These are phyloP conservation scores for Odontocerum albicorne DNA, from an alignment of 2,888 invertebrate genomes.

Conservation along the genomic window DNA sequence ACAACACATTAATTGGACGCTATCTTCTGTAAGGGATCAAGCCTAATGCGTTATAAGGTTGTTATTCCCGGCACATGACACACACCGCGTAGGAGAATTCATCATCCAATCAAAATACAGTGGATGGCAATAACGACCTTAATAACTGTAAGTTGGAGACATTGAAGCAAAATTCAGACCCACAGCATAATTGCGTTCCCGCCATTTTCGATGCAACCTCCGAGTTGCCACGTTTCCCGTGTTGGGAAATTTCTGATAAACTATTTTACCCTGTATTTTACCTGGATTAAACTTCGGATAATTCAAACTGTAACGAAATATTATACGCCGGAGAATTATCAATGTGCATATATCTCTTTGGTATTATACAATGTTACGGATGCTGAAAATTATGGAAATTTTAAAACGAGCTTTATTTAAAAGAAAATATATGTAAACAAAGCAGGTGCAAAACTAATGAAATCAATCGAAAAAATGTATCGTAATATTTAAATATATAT, in stretches of 20 bases:
- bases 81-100: neutral
- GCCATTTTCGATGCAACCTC: neutral
- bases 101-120: neutral
- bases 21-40: constrained; percentile 4
- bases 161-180: neutral
- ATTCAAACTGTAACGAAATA: too few species aligned
- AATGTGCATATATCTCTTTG: too few species aligned
- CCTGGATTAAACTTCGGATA: too few species aligned
- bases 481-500: too few species aligned
- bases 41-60: neutral
- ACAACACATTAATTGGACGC: constrained; percentile 10
- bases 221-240: neutral
- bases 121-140: neutral
- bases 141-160: neutral
- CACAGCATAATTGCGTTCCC: neutral
- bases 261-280: constrained; percentile 5
- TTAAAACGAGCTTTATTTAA: too few species aligned
- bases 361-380: too few species aligned
- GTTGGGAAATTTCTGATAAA: constrained; percentile 3
- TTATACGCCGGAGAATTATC: too few species aligned
- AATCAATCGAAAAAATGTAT: too few species aligned
- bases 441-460: too few species aligned
- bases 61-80: neutral
- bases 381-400: too few species aligned
- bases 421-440: too few species aligned